A percentile compares a stretch with the other conserved stretches of the same genome.
Conservation (phyloP, 1,140 invertebrate species). For the Drosophila gunungcola region DNA sequence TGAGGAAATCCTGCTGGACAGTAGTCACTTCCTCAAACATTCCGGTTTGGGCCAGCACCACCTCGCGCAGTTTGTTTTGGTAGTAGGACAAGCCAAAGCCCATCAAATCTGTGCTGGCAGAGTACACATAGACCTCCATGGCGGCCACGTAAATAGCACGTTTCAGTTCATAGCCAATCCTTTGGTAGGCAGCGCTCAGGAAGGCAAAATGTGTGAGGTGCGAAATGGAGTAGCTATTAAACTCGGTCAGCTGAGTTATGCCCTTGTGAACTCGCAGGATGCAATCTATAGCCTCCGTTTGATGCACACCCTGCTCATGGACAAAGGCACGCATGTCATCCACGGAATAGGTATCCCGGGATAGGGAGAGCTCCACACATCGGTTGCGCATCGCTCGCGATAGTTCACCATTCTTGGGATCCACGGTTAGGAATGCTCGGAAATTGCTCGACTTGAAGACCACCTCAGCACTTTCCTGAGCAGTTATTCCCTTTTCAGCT, state of each 20-base stretch:
- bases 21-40: neutral
- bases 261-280: constrained; percentile 86
- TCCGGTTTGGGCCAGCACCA: constrained; percentile 58
- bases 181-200: constrained; percentile 66
- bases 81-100: constrained; percentile 78
- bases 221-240: constrained; percentile 77
- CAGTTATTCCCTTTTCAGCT: constrained; percentile 94
- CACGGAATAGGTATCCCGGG: constrained; percentile 82
- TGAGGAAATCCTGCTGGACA: constrained; percentile 23
- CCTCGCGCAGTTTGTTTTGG: constrained; percentile 78
- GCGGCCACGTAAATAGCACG: constrained; percentile 77
- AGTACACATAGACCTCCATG: constrained; percentile 84
- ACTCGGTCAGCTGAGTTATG: constrained; percentile 75
- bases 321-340: constrained; percentile 87
- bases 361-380: constrained; percentile 96
- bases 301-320: constrained; percentile 85
- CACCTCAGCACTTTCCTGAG: constrained; percentile 89
- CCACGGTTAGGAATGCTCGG: constrained; percentile 97
- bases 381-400: constrained; percentile 99
- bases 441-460: constrained; percentile 96
- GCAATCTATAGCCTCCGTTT: constrained; percentile 81
- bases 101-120: constrained; percentile 76
- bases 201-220: constrained; percentile 79
- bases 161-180: constrained; percentile 71
- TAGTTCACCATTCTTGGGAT: constrained; percentile 97